Conservation (phyloP, 2,113 vertebrate species). For the Ailuropoda melanoleuca region DNA sequence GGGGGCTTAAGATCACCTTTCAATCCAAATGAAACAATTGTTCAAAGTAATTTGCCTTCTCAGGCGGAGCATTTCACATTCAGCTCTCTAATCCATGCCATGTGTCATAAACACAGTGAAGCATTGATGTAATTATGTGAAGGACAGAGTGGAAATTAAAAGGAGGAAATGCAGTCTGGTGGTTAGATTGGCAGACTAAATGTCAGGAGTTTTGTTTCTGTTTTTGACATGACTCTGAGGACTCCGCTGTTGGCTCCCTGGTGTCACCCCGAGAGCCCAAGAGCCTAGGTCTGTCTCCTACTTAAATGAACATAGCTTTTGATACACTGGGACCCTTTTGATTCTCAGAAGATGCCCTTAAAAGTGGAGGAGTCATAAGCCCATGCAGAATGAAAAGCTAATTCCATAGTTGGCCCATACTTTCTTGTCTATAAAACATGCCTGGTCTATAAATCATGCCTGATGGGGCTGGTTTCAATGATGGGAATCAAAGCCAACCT, state of each 20-base stretch:
- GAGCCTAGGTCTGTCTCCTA: background rate
- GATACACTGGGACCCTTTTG: background rate
- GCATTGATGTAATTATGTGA: conserved; percentile 33
- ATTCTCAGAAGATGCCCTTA: background rate
- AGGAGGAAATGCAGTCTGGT: conserved; percentile 11
- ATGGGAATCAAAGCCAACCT: background rate
- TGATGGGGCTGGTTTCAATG: background rate
- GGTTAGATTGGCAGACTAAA: conserved; percentile 39
- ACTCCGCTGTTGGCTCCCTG: background rate
- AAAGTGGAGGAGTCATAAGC: background rate
- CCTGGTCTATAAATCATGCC: background rate
- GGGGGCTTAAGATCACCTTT: background rate
- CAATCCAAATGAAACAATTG: background rate
- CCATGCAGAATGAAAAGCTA: background rate
- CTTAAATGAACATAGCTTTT: background rate
- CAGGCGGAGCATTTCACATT: background rate
- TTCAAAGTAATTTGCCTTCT: conserved; percentile 16
- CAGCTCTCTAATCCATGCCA: conserved; percentile 17
- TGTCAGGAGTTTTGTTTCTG: conserved; percentile 50
- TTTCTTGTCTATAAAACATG: background rate
- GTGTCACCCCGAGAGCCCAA: background rate
- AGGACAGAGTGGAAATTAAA: conserved; percentile 53
- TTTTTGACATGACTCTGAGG: background rate
- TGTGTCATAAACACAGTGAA: conserved; percentile 41
- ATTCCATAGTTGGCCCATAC: background rate